These are phyloP conservation scores for Diaphora mendica DNA, from an alignment of 2,888 invertebrate genomes.

Conservation along the genomic window DNA sequence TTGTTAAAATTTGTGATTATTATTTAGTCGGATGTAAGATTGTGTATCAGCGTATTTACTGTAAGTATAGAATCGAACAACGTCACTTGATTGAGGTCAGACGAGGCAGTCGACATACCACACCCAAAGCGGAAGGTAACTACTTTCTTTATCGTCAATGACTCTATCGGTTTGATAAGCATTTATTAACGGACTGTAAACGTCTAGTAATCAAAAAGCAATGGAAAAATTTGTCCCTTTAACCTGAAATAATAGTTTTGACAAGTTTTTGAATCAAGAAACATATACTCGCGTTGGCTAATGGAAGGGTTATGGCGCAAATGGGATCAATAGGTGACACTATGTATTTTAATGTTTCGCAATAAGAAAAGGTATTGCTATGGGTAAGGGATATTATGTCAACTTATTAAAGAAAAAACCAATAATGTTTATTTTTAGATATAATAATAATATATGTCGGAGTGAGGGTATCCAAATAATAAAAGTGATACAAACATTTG, in stretches of 20 bases:
- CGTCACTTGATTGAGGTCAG: constrained; percentile 18
- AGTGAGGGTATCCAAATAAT: no score
- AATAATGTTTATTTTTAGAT: no score
- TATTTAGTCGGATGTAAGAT: no score
- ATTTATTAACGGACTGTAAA: constrained; percentile 8
- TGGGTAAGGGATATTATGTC: no score
- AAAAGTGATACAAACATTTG: no score
- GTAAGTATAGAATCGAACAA: background rate
- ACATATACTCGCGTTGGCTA: background rate
- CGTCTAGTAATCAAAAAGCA: background rate
- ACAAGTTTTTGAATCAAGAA: background rate
- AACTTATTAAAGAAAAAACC: no score
- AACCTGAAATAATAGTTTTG: background rate
- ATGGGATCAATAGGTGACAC: no score
- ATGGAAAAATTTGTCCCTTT: background rate
- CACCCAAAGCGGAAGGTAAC: constrained; percentile 12
- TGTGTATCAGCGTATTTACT: background rate
- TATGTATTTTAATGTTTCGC: no score
- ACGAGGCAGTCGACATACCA: constrained; percentile 14
- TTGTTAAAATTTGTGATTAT: no score
- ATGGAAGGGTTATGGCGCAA: no score
- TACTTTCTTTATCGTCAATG: constrained; percentile 5
- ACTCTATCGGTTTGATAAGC: constrained; percentile 12
- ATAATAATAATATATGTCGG: no score
- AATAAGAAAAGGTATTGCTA: no score